Evolutionary conservation across 2,888 invertebrate species (phyloP).

Genomic region (Campoplex capitator): DNA sequence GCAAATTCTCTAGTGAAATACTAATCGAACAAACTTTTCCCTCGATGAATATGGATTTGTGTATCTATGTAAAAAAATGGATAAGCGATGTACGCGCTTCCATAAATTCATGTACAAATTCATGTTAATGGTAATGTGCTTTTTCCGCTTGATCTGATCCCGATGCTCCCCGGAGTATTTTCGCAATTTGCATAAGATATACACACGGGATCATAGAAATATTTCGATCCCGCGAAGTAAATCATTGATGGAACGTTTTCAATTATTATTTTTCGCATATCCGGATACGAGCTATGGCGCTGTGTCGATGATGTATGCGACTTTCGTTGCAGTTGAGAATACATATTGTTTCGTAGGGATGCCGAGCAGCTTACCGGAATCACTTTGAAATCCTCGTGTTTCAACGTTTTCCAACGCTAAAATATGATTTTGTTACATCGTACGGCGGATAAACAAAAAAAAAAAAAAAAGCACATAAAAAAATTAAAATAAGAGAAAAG

Average conservation of each 20-base stretch:
- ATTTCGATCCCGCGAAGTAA: conserved; percentile 23
- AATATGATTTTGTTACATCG: conserved; percentile 26
- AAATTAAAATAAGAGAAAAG: not conserved
- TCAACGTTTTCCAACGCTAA: conserved; percentile 16
- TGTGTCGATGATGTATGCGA: conserved; percentile 30
- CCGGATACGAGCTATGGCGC: not conserved
- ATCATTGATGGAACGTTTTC: conserved; percentile 45
- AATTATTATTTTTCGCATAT: conserved; percentile 49
- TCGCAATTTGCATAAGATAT: conserved; percentile 50
- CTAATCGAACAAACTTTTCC: not conserved
- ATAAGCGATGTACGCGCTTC: not conserved
- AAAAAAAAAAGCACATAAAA: not conserved
- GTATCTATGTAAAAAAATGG: not conserved
- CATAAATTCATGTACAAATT: conserved; percentile 17
- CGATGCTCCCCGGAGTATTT: conserved; percentile 17
- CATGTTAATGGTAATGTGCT: conserved; percentile 18
- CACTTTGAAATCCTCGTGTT: conserved; percentile 28
- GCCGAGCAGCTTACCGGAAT: conserved; percentile 21
- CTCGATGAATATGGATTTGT: not conserved
- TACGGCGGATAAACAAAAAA: conserved; percentile 9
- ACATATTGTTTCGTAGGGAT: conserved; percentile 6
- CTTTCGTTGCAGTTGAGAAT: conserved; percentile 17
- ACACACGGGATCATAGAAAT: conserved; percentile 6
- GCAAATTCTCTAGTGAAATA: not conserved
- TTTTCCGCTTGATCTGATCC: conserved; percentile 4